These are phyloP conservation scores for Pterostichus niger DNA, from an alignment of 2,888 invertebrate species.

Conservation along the genomic window DNA sequence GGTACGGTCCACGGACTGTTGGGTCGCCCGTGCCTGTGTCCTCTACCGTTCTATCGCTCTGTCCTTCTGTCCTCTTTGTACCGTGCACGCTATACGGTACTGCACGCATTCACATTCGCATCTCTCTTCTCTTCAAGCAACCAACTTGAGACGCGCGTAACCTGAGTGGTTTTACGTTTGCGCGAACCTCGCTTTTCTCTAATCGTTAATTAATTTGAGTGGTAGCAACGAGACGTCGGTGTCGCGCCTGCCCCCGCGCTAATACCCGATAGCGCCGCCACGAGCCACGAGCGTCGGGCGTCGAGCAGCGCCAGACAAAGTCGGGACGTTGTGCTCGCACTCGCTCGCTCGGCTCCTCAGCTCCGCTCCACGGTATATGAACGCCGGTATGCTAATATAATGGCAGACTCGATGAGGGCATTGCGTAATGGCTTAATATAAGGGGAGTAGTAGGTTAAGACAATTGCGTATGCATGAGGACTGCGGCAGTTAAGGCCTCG, in stretches of 20 bases:
- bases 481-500: slow-evolving; percentile 64
- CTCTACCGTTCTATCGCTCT: background rate
- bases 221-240: slow-evolving; percentile 55
- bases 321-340: background rate
- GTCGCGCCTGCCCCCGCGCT: slow-evolving; percentile 40
- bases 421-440: slow-evolving; percentile 75
- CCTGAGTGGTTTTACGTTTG: slow-evolving; percentile 62
- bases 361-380: slow-evolving; percentile 72
- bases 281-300: background rate
- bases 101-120: slow-evolving; percentile 3
- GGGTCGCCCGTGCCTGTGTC: background rate
- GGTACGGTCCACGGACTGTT: slow-evolving; percentile 11
- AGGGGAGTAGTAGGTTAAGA: slow-evolving; percentile 73
- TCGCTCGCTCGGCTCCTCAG: background rate
- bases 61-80: background rate
- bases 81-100: background rate
- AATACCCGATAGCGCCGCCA: slow-evolving; percentile 58
- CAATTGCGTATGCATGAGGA: slow-evolving; percentile 74
- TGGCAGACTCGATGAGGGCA: slow-evolving; percentile 74
- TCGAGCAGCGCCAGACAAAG: background rate
- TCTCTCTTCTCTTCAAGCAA: background rate
- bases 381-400: slow-evolving; percentile 76
- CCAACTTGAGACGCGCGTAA: slow-evolving; percentile 4
- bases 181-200: slow-evolving; percentile 62
- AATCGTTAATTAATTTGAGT: slow-evolving; percentile 66